These are phyloP conservation scores for Cosmia pyralina DNA, from an alignment of 2,888 invertebrate species.

Conservation along the genomic window DNA sequence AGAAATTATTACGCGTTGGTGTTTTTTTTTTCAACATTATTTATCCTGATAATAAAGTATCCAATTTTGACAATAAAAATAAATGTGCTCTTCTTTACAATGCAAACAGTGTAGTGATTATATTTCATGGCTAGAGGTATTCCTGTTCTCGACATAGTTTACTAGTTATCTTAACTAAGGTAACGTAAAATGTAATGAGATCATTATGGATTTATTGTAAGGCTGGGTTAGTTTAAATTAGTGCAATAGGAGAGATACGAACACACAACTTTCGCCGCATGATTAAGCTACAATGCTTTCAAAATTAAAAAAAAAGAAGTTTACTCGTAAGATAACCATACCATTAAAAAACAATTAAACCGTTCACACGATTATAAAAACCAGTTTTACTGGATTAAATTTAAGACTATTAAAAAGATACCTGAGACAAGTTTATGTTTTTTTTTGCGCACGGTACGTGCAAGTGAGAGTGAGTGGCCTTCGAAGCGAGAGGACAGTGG, in stretches of 20 bases:
- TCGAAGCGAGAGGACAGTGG: conserved; percentile 66
- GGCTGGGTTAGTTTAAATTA: not conserved
- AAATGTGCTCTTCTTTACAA: not conserved
- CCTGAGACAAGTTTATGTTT: not conserved
- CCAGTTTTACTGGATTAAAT: conserved; percentile 4
- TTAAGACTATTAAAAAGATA: not conserved
- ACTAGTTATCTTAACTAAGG: too few relatives aligned
- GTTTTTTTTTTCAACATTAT: not conserved
- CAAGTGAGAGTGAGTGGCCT: conserved; percentile 71
- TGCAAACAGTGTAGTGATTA: not conserved
- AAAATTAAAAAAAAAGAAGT: not conserved
- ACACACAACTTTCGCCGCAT: too few relatives aligned
- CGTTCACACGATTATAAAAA: conserved; percentile 17
- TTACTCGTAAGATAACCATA: not conserved
- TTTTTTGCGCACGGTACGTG: conserved; percentile 66
- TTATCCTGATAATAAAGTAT: not conserved
- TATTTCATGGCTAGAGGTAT: too few relatives aligned
- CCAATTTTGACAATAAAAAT: not conserved
- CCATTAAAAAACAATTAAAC: not conserved
- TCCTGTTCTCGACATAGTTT: too few relatives aligned
- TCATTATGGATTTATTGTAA: too few relatives aligned
- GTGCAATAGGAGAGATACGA: too few relatives aligned
- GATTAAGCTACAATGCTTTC: not conserved
- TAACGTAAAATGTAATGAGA: not conserved
- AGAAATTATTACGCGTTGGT: not conserved